Conservation (phyloP, 1,140 invertebrate genomes). For the Pemphigus obesinymphae region DNA sequence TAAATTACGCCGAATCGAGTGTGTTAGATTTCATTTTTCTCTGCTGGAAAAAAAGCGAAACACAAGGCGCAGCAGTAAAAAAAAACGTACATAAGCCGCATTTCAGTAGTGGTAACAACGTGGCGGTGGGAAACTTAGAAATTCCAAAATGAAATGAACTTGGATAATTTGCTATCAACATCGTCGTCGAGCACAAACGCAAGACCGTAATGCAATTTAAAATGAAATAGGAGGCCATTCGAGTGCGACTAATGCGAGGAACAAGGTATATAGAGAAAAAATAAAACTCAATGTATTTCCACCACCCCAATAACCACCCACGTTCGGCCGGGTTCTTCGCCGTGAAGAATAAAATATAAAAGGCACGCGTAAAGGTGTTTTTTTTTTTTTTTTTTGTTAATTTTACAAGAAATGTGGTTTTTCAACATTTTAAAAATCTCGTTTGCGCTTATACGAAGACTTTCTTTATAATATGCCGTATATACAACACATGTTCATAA, state of each 20-base stretch:
- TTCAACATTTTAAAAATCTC: no score
- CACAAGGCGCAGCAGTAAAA: no score
- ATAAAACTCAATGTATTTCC: constrained; percentile 22
- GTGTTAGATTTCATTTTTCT: background rate
- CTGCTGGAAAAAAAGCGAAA: background rate
- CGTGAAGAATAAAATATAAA: constrained; percentile 1
- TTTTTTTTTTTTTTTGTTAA: background rate
- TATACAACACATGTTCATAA: no score
- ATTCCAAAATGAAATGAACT: constrained; percentile 35
- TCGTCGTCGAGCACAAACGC: constrained; percentile 15
- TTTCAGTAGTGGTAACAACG: background rate
- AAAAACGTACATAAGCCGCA: background rate
- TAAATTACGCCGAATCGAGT: background rate
- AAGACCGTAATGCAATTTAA: constrained; percentile 30
- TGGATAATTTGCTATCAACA: constrained; percentile 17
- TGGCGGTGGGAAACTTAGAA: background rate
- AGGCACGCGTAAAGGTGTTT: background rate
- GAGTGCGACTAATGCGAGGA: constrained; percentile 30
- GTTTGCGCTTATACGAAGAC: no score
- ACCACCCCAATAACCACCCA: background rate
- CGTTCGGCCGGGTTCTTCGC: background rate
- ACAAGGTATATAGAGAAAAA: background rate
- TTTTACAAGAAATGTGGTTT: no score
- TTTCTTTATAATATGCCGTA: no score
- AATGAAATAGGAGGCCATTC: constrained; percentile 29